Evolutionary conservation across 2,113 vertebrate genomes (phyloP).

Genomic region (Dolichotis patagonum): DNA sequence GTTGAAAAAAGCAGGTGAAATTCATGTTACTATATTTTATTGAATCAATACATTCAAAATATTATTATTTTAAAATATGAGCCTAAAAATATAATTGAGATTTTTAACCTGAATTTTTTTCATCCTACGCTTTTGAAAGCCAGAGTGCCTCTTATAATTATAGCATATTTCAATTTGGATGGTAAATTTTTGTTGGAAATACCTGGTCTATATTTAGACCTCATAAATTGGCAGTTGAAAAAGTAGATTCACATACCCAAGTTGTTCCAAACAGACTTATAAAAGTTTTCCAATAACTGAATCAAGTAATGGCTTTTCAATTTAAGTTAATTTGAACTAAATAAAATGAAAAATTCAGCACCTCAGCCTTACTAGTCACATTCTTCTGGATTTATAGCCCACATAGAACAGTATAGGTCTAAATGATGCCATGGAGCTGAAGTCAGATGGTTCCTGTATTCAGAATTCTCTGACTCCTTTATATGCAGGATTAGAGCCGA

Average conservation of each 20-base stretch:
- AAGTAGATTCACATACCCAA: background rate
- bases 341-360: background rate
- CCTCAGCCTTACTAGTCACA: background rate
- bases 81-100: background rate
- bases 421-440: accelerated
- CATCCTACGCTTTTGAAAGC: conserved; percentile 34
- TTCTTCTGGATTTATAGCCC: background rate
- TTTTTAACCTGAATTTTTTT: conserved; percentile 47
- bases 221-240: conserved; percentile 18
- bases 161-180: background rate
- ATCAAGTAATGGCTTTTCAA: conserved; percentile 53
- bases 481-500: background rate
- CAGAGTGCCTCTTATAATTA: conserved; percentile 5
- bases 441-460: background rate
- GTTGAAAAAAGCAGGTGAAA: background rate
- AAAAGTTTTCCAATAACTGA: conserved; percentile 54
- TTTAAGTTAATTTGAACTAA: conserved; percentile 48
- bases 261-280: conserved; percentile 14
- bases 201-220: conserved; percentile 38
- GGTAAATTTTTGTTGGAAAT: conserved; percentile 33
- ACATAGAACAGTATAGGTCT: accelerated
- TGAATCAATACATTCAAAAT: background rate
- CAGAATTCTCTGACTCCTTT: background rate
- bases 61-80: conserved; percentile 51
- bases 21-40: conserved; percentile 24